Evolutionary conservation across 2,797 vertebrate genomes (phyloP), one percentile per base, ranked within the genome.

Genomic region (Galagoides demidoff): DNA sequence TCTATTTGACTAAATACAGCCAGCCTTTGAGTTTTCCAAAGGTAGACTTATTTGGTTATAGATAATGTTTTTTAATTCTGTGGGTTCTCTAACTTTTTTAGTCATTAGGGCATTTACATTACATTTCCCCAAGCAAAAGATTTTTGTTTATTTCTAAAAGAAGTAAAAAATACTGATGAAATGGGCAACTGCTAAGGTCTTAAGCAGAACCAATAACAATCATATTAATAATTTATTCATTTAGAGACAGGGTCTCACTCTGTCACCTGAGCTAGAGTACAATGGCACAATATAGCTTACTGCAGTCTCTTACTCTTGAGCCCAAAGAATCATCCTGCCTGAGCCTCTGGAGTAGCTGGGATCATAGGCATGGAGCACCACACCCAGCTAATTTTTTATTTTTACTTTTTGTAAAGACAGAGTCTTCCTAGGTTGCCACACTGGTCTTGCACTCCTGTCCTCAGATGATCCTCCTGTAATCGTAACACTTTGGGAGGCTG

Each of bases 41-140:
- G 63, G 57, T 74, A 85, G 63, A 94, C 23, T 87, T 87, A 11
- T 92, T 94, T 1, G 4, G 49, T 85, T 85, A 31, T 96, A 34
- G 76, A 55, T 78, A 83, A 70, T 79, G 31, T 83, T 89, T 73
- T 78, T 43, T 34, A 84, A 85, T 64, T 95, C 45, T 82, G 2
- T 91, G 45, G 57, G 84, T 90, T 96, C 37, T 95, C n/a, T 90
- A 55, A 76, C 31, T 81, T 89, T 91, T 71, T 17, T 91, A 86
- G 34, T 94, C 55, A 83, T 31, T 73, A 71, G 45, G 59, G 14
- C 86, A 20, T 91, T 82, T 90, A 92, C 87, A 49, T 93, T 89
- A 89, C 31, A 89, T 89, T 96, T 89, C 37, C 45, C 27, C 14
- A 82, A 90, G 74, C 68, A 89, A 86, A 95, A 7, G 20, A 83